Evolutionary conservation across 2,113 vertebrate species (phyloP).

Genomic region (Carollia perspicillata): DNA sequence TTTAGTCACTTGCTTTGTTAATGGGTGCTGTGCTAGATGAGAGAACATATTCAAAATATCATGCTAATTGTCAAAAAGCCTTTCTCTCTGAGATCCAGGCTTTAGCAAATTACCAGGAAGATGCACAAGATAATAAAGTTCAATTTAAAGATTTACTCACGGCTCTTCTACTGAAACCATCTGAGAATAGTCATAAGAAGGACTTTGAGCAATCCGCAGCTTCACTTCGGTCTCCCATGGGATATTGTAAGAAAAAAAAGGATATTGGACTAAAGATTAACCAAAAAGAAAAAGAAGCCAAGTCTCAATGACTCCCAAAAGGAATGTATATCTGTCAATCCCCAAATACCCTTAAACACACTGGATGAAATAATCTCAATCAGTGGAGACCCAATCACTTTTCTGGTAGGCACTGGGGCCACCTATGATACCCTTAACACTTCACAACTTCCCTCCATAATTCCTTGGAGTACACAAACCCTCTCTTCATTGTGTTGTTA

Average conservation of each 20-base stretch:
- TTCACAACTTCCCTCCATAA: background rate
- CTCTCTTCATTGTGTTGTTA: background rate
- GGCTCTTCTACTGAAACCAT: background rate
- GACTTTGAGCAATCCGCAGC: background rate
- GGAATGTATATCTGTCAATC: background rate
- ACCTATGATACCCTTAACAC: background rate
- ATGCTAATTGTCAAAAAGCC: background rate
- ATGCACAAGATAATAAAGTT: background rate
- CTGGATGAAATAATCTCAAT: background rate
- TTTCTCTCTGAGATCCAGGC: background rate
- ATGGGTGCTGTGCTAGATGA: background rate
- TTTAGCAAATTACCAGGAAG: background rate
- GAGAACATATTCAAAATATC: background rate
- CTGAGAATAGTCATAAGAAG: background rate
- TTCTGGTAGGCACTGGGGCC: background rate
- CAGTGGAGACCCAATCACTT: background rate
- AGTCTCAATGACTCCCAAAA: background rate
- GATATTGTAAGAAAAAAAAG: background rate
- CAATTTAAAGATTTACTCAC: background rate
- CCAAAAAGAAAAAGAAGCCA: background rate
- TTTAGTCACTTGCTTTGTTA: background rate
- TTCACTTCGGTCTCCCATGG: background rate
- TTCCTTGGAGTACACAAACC: background rate
- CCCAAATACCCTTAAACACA: background rate
- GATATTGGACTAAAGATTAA: background rate